These are phyloP conservation scores for Cliona cf. orientalis DNA, from an alignment of 37 sponge, comb jelly and placozoan species.

Conservation along the genomic window DNA sequence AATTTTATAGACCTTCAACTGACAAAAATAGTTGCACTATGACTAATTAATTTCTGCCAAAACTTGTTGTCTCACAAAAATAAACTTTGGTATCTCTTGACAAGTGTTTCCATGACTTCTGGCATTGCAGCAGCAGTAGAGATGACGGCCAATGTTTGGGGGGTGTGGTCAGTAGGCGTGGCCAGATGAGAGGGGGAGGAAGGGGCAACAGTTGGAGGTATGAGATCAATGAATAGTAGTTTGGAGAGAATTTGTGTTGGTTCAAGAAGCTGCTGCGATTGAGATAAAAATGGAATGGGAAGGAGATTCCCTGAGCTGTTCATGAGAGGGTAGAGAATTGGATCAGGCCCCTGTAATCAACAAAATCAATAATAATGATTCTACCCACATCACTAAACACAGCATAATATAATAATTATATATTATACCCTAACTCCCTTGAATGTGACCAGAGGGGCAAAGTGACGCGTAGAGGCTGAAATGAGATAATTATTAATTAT, in stretches of 20 bases:
- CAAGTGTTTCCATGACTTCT: constrained; percentile 65
- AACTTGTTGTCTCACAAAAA: too few species aligned
- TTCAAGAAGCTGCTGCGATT: constrained; percentile 13
- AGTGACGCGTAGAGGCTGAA: constrained; percentile 34
- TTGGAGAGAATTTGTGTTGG: not conserved
- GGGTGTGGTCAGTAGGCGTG: too few species aligned
- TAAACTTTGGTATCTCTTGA: constrained; percentile 61
- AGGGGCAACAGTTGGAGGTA: constrained; percentile 3
- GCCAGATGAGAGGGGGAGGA: too few species aligned
- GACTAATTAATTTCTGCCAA: too few species aligned
- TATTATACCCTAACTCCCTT: constrained; percentile 38
- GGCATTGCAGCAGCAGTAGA: constrained; percentile 58
- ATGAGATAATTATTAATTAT: not conserved
- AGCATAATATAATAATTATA: not conserved
- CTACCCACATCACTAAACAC: too few species aligned
- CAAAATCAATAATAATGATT: not conserved
- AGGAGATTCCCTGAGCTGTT: constrained; percentile 14
- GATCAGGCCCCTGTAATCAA: constrained; percentile 52
- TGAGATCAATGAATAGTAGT: constrained; percentile 33
- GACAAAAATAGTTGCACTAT: too few species aligned
- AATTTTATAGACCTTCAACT: too few species aligned
- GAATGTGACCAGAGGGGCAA: constrained; percentile 62
- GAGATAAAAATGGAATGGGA: constrained; percentile 43
- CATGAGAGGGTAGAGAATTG: constrained; percentile 43
- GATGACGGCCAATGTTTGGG: constrained; percentile 26